Base-by-base conservation (phyloP, 2,797 vertebrate genomes). In the Gephyroberyx darwinii region DNA sequence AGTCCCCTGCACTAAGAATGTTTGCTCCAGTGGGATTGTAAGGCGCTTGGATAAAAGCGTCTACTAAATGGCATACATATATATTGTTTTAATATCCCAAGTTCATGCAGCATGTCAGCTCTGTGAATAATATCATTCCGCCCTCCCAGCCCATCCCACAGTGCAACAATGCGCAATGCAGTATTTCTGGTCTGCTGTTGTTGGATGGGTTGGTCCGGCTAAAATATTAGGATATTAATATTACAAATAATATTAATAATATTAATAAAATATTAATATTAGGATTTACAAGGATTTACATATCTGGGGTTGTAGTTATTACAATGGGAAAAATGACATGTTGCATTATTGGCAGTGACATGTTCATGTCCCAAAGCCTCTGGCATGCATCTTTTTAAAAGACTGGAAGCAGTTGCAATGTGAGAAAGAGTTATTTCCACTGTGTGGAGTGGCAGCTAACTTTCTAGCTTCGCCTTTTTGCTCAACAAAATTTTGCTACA, bases 361-460 rank as follows among this genome's bases (percentile, higher is more conserved):
- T 9, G 12, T 17, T 37, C 26, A 37, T 12, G 30, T 64, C 62
- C 19, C 51, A 77, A 22, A 45, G 51, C 35, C 43, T 33, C 41
- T 62, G 62, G 48, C 73, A 64, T 30, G 55, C 12, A 50, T 52
- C 43, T 52, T 33, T 60, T 48, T 76, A 35, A 77, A 66, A 67
- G 43, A 13, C 37, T 64, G 12, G 19, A 63, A 33, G 10, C 0
- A 19, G 20, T 47, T 47, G 17, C 8, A 33, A 14, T 39, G 30
- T 50, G 26, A 26, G 30, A 43, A 60, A 50, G 3, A 55, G 5
- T 1, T 4, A 51, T 70, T 57, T 80, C 67, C 57, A 80, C 77
- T 19, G 6, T 69, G 64, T 82, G 71, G 67, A 73, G 50, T 8
- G 76, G 82, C 69, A 83, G 80, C 81, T 86, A 69, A 74, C 16